Percentiles rank a stretch among this genome's conserved stretches.
phyloP scores from a whole-genome alignment of 2,888 invertebrate species.

The Caenorhabditis sulstoni region DNA sequence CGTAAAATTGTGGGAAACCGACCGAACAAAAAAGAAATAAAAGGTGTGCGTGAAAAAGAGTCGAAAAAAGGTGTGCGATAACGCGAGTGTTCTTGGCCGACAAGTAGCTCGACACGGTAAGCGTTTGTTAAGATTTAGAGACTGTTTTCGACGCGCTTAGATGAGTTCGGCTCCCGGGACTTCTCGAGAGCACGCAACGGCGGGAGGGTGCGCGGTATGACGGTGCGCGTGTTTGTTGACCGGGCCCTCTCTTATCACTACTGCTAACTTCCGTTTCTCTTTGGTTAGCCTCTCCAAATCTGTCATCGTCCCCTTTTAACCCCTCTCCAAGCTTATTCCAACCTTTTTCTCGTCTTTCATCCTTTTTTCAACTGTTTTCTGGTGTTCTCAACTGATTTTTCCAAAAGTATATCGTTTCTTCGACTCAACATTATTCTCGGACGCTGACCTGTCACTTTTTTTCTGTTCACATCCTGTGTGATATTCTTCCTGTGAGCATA shows the following conservation, averaged over 20 bases:
- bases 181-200: slow-evolving; percentile 43
- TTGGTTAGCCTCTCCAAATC: slow-evolving; percentile 44
- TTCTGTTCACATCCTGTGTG: slow-evolving; percentile 2
- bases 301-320: slow-evolving; percentile 35
- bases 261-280: slow-evolving; percentile 59
- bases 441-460: too few species aligned
- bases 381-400: not conserved
- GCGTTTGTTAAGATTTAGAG: slow-evolving; percentile 60
- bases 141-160: slow-evolving; percentile 58
- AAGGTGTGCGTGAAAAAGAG: slow-evolving; percentile 16
- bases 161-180: slow-evolving; percentile 44
- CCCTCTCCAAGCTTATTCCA: slow-evolving; percentile 14
- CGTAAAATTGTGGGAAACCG: not conserved
- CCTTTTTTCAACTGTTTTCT: not conserved
- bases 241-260: slow-evolving; percentile 58
- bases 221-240: slow-evolving; percentile 54
- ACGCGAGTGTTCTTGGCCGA: slow-evolving; percentile 49
- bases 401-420: too few species aligned
- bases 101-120: slow-evolving; percentile 64
- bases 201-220: slow-evolving; percentile 40
- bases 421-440: too few species aligned
- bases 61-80: slow-evolving; percentile 32
- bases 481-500: too few species aligned
- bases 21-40: slow-evolving; percentile 7
- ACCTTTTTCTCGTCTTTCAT: not conserved